Evolutionary conservation across 2,888 invertebrate genomes (phyloP).

Genomic region (Pachliopta kotzebuea): DNA sequence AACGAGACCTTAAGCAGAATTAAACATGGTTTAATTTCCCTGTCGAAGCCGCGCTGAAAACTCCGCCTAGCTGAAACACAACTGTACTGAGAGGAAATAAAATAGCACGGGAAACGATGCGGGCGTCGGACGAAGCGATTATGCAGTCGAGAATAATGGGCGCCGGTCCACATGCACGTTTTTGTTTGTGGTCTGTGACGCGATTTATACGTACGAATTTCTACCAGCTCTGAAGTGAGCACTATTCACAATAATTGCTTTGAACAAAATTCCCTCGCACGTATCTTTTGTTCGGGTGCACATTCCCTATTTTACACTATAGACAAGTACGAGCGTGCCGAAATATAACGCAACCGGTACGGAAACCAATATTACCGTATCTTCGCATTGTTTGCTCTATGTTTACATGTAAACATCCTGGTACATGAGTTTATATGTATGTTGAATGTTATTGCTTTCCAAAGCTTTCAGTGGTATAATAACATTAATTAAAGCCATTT

Average conservation of each 20-base stretch:
- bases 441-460: conserved; percentile 4
- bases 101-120: conserved; percentile 79
- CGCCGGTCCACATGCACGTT: conserved; percentile 79
- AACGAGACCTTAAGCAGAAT: conserved; percentile 77
- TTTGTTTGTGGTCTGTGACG: conserved; percentile 81
- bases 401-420: conserved; percentile 13
- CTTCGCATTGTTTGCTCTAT: conserved; percentile 43
- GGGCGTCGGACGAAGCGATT: conserved; percentile 80
- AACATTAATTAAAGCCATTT: conserved; percentile 18
- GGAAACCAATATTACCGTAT: conserved; percentile 18
- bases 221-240: conserved; percentile 76
- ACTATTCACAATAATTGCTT: conserved; percentile 79
- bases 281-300: conserved; percentile 59
- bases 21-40: conserved; percentile 78
- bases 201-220: conserved; percentile 77
- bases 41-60: conserved; percentile 59
- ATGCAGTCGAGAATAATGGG: conserved; percentile 81
- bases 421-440: neutral
- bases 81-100: conserved; percentile 77
- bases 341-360: conserved; percentile 25
- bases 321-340: conserved; percentile 33
- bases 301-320: conserved; percentile 40
- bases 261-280: conserved; percentile 67
- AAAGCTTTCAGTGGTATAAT: conserved; percentile 10
- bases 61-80: conserved; percentile 73